Base-by-base conservation (phyloP, 2,113 vertebrate species). In the Daubentonia madagascariensis region DNA sequence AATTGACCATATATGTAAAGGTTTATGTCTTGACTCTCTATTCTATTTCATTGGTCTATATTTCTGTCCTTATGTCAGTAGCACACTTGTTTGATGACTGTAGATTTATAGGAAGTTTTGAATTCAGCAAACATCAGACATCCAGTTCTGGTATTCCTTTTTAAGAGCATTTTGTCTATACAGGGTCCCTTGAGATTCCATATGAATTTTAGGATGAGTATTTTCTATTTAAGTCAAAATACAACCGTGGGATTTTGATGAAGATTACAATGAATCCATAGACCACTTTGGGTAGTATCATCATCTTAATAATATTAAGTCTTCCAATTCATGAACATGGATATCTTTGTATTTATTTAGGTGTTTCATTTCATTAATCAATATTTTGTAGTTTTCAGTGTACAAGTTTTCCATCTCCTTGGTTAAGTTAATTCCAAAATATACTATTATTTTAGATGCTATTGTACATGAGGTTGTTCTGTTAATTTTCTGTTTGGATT, bases 251-350 rank as follows among this genome's bases (percentile, higher is more conserved):
- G 61, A 5, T 67, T 79, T 18, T 32, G 25, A 28, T 30, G 10
- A 18, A 37, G 67, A 17, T 17, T 80, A 14, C 20, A 4, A 3
- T 18, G 78, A 54, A 30, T 37, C 37, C 52, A 2, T 59, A 40
- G 6, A 1, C 35, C 52, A 9, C 61, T 50, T n/a, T n/a, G 70
- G 28, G n/a, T 4, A 28, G 35, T 25, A 1, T 9, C 28, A 18
- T 5, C 20, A 20, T 14, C n/a, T 43, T 50, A 16, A 22, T 79
- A 11, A 30, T 40, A 3, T 5, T n/a, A 45, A 18, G n/a, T 63
- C 35, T 78, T 67, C 5, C 18, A 8, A 0, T 37, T 54, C 3
- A 1, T 18, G 20, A 54, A 22, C 6, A n/a, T 7, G 5, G 25
- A 9, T 59, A 20, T 72, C 22, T 59, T 70, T 61, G n/a, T 8